These are phyloP conservation scores for Dicerorhinus sumatrensis DNA, from an alignment of 2,113 vertebrate species.

Conservation along the genomic window DNA sequence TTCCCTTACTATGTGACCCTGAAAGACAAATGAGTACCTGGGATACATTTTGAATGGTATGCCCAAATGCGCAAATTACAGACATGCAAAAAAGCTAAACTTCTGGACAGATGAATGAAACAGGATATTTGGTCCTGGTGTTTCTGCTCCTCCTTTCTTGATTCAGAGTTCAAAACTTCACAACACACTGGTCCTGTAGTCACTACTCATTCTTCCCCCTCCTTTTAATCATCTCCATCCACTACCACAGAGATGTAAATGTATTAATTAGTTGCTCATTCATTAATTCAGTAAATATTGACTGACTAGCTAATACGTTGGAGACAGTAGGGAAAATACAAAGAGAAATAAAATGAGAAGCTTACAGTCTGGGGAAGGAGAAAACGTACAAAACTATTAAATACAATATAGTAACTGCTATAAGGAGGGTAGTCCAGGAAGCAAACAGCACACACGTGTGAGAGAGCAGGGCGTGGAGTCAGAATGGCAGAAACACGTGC, in stretches of 20 bases:
- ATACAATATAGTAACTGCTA: neutral
- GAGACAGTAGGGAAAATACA: neutral
- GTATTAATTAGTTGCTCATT: neutral
- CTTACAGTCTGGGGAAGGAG: neutral
- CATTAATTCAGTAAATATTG: neutral
- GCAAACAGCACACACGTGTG: neutral
- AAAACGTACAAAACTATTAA: neutral
- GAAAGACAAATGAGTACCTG: conserved; percentile 23
- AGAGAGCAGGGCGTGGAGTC: neutral
- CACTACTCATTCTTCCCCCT: neutral
- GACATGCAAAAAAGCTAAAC: neutral
- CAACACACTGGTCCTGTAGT: neutral
- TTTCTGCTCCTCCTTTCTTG: neutral
- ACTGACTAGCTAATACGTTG: neutral
- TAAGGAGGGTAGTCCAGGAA: neutral
- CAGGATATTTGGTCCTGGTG: neutral
- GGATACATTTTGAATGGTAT: neutral
- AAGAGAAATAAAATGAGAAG: conserved; percentile 24
- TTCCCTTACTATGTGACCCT: neutral
- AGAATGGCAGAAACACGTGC: neutral
- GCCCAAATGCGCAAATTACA: neutral
- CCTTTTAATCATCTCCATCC: neutral
- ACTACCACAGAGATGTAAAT: neutral
- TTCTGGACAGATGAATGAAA: conserved; percentile 19
- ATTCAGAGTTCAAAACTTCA: neutral